Conservation (phyloP, 2,113 vertebrate species). For the Reinhardtius hippoglossoides region DNA sequence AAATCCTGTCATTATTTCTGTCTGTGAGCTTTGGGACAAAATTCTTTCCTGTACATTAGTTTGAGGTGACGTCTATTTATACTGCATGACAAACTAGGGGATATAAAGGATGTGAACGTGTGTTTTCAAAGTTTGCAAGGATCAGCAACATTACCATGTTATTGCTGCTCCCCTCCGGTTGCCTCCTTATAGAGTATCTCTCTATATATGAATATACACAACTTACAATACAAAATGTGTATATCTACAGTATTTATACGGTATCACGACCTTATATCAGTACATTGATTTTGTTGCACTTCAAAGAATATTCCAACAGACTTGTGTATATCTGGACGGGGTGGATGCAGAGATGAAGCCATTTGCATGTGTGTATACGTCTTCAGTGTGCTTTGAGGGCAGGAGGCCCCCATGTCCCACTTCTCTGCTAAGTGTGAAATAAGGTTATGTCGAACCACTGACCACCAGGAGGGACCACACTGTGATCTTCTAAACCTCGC, state of each 20-base stretch:
- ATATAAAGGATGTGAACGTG: constrained; percentile 61
- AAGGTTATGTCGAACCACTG: constrained; percentile 51
- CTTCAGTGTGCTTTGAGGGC: constrained; percentile 67
- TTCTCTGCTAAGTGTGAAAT: constrained; percentile 60
- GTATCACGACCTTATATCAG: constrained; percentile 74
- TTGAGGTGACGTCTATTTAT: constrained; percentile 80
- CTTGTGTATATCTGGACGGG: constrained; percentile 50
- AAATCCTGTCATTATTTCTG: constrained; percentile 74
- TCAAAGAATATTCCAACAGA: constrained; percentile 67
- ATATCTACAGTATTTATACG: constrained; percentile 76
- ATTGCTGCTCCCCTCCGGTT: constrained; percentile 65
- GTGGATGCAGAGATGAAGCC: constrained; percentile 72
- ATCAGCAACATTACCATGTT: constrained; percentile 60
- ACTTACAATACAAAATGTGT: constrained; percentile 67
- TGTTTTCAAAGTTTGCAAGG: constrained; percentile 70
- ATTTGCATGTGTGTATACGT: constrained; percentile 79
- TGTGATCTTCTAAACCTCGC: constrained; percentile 23
- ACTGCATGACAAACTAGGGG: constrained; percentile 81
- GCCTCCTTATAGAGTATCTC: constrained; percentile 68
- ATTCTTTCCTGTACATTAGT: constrained; percentile 79
- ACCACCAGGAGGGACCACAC: constrained; percentile 75
- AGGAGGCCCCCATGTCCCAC: constrained; percentile 50
- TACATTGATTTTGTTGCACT: constrained; percentile 75
- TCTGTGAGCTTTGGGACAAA: constrained; percentile 73
- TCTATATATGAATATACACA: constrained; percentile 74